A percentile compares a stretch with the other conserved stretches of the same genome.
Conservation (phyloP, 2,113 vertebrate genomes). For the Poecile atricapillus region DNA sequence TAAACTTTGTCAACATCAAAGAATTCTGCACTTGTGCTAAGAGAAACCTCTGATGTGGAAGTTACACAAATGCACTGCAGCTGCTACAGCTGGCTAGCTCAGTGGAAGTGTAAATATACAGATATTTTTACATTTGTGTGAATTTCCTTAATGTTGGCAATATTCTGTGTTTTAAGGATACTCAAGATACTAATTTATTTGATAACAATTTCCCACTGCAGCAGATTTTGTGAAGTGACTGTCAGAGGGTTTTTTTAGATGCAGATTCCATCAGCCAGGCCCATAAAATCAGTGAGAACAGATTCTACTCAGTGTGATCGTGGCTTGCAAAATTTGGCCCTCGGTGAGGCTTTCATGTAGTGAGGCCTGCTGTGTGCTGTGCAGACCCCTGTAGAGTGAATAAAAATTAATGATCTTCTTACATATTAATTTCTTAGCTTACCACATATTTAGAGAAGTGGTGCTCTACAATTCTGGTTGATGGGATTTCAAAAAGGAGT, state of each 20-base stretch:
- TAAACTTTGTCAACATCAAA: not conserved
- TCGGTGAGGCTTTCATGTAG: not conserved
- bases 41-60: not conserved
- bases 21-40: not conserved
- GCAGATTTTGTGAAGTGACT: not conserved
- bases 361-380: not conserved
- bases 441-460: conserved; percentile 86
- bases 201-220: not conserved
- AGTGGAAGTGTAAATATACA: not conserved
- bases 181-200: not conserved
- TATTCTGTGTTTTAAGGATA: not conserved
- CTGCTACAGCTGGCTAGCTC: not conserved
- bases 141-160: not conserved
- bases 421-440: conserved; percentile 53
- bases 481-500: conserved; percentile 88
- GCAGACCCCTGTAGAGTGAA: not conserved
- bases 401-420: conserved; percentile 19
- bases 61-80: not conserved
- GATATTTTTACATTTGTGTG: not conserved
- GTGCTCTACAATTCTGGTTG: conserved; percentile 75
- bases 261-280: not conserved
- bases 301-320: not conserved
- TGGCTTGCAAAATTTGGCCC: not conserved
- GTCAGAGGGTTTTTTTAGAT: not conserved
- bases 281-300: not conserved